Evolutionary conservation across 2,113 vertebrate genomes (phyloP).

Genomic region (Myodes glareolus): DNA sequence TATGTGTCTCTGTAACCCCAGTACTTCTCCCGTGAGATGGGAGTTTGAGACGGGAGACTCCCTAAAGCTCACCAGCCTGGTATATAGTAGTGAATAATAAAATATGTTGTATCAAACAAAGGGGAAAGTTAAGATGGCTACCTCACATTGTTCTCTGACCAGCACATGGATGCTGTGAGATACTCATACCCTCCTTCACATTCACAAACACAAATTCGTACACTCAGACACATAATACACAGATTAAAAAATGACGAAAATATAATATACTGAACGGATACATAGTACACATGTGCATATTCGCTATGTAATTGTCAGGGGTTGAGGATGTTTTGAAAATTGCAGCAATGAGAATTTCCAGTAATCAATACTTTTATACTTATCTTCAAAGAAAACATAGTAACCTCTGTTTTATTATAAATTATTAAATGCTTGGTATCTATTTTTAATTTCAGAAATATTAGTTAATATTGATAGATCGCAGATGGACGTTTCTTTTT

Average conservation of each 20-base stretch:
- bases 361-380: not conserved
- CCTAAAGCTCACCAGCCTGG: not conserved
- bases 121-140: not conserved
- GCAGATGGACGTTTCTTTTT: not conserved
- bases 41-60: not conserved
- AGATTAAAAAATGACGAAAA: not conserved
- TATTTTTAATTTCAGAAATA: constrained; percentile 37
- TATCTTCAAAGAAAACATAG: not conserved
- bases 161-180: not conserved
- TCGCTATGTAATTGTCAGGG: not conserved
- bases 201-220: not conserved
- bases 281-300: not conserved
- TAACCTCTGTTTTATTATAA: not conserved
- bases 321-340: not conserved
- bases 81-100: not conserved
- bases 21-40: not conserved
- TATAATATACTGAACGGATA: not conserved
- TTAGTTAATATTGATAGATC: not conserved
- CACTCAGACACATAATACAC: not conserved
- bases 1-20: not conserved
- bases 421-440: not conserved
- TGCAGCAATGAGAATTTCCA: not conserved
- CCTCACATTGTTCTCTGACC: not conserved
- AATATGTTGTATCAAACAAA: not conserved
- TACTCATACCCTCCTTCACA: not conserved